A percentile compares a stretch with the other conserved stretches of the same genome.
Evolutionary conservation across 2,113 vertebrate genomes (phyloP).

Genomic region (Guaruba guarouba): DNA sequence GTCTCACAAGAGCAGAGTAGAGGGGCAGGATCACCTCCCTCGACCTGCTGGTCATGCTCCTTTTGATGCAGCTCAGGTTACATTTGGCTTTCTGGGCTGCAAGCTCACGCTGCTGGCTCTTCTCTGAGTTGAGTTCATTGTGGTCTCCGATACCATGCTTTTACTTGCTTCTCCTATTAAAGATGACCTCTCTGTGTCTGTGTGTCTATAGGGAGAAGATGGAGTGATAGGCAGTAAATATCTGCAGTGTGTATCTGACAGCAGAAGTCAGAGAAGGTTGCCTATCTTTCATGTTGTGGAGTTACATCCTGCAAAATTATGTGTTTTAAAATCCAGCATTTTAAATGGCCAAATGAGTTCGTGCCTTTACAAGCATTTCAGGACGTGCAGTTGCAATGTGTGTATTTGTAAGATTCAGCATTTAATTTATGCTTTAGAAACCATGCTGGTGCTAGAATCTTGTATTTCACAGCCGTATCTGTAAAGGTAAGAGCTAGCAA

Average conservation of each 20-base stretch:
- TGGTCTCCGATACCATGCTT: background rate
- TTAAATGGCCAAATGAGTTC: background rate
- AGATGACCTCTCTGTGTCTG: background rate
- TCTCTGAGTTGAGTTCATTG: background rate
- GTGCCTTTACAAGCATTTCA: background rate
- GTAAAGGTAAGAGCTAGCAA: slow-evolving; percentile 17
- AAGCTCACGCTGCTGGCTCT: background rate
- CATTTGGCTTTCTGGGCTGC: background rate
- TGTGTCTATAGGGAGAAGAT: background rate
- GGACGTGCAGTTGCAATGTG: background rate
- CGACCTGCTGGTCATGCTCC: background rate
- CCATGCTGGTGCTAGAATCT: background rate
- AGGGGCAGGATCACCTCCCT: background rate
- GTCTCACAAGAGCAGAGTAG: no score
- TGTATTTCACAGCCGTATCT: background rate
- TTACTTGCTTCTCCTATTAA: background rate
- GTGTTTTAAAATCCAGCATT: background rate
- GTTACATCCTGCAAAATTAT: background rate
- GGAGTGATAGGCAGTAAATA: background rate
- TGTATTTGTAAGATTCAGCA: background rate
- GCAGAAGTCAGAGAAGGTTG: background rate
- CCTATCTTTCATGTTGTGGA: background rate
- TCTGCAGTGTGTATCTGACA: background rate
- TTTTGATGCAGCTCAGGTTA: background rate
- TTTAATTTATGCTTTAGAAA: background rate